These are phyloP conservation scores for Panthera uncia DNA, from an alignment of 2,113 vertebrate genomes.

Conservation along the genomic window DNA sequence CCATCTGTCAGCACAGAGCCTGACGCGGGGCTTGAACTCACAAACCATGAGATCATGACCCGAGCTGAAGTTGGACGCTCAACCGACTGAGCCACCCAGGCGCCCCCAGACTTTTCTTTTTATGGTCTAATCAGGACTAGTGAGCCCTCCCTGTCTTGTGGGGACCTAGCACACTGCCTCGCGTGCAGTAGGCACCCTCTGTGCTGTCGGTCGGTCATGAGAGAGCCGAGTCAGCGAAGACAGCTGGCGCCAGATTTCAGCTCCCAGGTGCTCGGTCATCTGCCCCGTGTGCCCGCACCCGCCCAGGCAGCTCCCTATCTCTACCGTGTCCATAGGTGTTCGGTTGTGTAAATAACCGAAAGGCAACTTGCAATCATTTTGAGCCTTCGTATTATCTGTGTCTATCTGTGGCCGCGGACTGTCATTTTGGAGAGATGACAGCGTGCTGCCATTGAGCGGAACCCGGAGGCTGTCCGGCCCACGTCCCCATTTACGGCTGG, in stretches of 20 bases:
- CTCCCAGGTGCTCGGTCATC: accelerated
- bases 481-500: too few relatives aligned
- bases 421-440: accelerated
- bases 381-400: accelerated
- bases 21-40: too few relatives aligned
- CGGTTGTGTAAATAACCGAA: not conserved
- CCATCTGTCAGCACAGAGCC: too few relatives aligned
- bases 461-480: accelerated
- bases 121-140: accelerated
- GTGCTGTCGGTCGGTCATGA: accelerated
- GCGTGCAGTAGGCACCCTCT: accelerated
- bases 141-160: accelerated
- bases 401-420: accelerated
- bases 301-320: not conserved
- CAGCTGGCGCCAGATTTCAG: accelerated
- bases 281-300: not conserved
- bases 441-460: not conserved
- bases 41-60: too few relatives aligned
- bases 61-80: too few relatives aligned
- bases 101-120: not conserved
- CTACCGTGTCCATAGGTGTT: accelerated
- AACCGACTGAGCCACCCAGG: too few relatives aligned
- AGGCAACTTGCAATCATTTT: accelerated
- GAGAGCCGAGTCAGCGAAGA: accelerated
- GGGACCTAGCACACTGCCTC: accelerated